phyloP scores from a whole-genome alignment of 2,888 invertebrate genomes.

The Sabatieria punctata region DNA sequence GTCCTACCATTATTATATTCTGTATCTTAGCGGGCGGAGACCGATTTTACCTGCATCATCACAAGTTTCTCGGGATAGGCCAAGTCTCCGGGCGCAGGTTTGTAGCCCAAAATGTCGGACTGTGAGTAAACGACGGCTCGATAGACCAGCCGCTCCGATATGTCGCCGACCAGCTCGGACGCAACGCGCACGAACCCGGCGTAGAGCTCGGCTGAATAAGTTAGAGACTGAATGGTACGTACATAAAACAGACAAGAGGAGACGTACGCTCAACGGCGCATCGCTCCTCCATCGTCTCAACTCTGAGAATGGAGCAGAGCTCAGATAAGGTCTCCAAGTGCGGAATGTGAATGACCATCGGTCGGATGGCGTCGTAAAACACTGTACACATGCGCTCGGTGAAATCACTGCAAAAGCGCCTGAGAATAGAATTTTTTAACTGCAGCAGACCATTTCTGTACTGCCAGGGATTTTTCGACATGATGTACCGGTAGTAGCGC shows the following conservation, averaged over 20 bases:
- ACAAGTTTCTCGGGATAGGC: conserved; percentile 92
- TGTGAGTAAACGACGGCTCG: conserved; percentile 81
- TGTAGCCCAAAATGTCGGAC: conserved; percentile 58
- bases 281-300: conserved; percentile 36
- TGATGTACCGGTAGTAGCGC: too few species aligned
- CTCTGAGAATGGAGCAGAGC: conserved; percentile 74
- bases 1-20: neutral
- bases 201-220: conserved; percentile 20
- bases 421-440: too few species aligned
- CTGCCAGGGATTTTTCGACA: too few species aligned
- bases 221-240: neutral
- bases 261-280: conserved; percentile 14
- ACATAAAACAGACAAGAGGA: neutral
- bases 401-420: too few species aligned
- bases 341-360: conserved; percentile 83
- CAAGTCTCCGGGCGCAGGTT: conserved; percentile 80
- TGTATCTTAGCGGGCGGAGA: neutral
- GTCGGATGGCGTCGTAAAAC: conserved; percentile 68
- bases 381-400: neutral
- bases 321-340: conserved; percentile 93
- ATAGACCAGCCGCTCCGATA: conserved; percentile 87
- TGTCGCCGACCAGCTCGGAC: conserved; percentile 45
- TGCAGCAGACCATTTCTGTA: too few species aligned
- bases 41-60: conserved; percentile 94
- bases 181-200: conserved; percentile 27